Conservation (phyloP, 2,797 vertebrate genomes). For the Anas bahamensis region DNA sequence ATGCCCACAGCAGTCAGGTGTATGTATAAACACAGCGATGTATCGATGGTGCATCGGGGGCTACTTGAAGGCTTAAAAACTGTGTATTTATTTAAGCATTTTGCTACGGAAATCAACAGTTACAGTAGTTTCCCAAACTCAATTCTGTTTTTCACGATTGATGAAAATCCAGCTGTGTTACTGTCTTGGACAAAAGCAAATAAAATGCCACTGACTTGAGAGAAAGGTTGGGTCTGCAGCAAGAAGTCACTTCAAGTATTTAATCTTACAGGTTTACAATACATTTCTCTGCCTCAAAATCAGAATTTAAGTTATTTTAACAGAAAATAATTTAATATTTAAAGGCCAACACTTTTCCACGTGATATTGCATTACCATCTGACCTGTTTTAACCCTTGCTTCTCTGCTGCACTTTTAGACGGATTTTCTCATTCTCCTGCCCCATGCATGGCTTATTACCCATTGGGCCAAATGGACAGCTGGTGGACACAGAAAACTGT, state of each 20-base stretch:
- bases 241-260: neutral
- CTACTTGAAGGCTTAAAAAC: neutral
- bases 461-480: neutral
- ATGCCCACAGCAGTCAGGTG: neutral
- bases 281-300: neutral
- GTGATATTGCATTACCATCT: neutral
- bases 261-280: neutral
- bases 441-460: neutral
- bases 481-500: neutral
- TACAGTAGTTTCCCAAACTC: neutral
- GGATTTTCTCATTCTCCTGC: neutral
- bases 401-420: neutral
- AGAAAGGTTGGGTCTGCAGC: neutral
- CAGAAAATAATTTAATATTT: neutral
- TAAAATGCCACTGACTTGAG: neutral
- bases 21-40: neutral
- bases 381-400: constrained; percentile 24
- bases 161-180: neutral
- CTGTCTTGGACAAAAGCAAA: neutral
- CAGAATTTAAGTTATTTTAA: neutral
- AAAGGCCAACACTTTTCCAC: neutral
- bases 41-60: neutral
- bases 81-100: neutral
- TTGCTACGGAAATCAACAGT: neutral
- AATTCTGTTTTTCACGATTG: neutral